These are phyloP conservation scores for Choreutis nemorana DNA, from an alignment of 2,888 invertebrate species.

Conservation along the genomic window DNA sequence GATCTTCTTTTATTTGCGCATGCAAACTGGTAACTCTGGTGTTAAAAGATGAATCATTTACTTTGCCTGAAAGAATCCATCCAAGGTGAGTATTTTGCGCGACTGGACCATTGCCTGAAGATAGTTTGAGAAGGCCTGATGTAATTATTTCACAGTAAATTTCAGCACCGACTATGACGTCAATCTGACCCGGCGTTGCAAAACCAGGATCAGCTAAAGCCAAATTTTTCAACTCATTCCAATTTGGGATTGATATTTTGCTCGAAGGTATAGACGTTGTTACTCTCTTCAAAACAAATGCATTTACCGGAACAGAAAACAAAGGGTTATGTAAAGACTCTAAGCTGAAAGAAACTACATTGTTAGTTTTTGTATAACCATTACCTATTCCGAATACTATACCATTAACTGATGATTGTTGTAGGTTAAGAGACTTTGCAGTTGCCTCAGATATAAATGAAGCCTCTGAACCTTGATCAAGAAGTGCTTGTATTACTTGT, in stretches of 20 bases:
- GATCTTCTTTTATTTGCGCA: background rate
- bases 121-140: background rate
- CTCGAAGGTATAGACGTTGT: background rate
- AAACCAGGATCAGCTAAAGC: background rate
- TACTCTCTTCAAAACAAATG: background rate
- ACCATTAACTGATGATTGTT: too few species aligned
- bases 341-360: background rate
- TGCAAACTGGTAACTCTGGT: background rate
- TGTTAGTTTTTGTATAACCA: background rate
- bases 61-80: background rate
- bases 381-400: too few species aligned
- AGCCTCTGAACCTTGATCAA: constrained; percentile 18
- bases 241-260: background rate
- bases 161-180: background rate
- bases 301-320: background rate
- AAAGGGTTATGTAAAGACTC: background rate
- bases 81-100: background rate
- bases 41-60: background rate
- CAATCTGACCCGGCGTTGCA: background rate
- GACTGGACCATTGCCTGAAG: background rate
- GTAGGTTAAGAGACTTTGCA: too few species aligned
- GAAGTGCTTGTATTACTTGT: constrained; percentile 11
- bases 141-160: background rate
- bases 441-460: constrained; percentile 17
- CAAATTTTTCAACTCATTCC: background rate